Conservation (phyloP, 2,113 vertebrate genomes). For the Sterrhoptilus dennistouni region DNA sequence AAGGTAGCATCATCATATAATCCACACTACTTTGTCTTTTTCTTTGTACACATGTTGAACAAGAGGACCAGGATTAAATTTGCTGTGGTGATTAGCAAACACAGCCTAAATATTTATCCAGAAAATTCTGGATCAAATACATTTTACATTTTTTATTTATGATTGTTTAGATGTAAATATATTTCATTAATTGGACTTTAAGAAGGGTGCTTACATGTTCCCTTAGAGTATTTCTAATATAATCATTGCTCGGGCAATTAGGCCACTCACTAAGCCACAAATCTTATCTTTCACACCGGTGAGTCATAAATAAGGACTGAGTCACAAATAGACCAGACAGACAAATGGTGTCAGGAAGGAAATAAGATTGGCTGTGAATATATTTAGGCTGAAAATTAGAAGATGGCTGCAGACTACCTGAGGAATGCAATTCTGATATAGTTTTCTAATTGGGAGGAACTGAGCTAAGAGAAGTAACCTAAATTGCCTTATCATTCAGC, state of each 20-base stretch:
- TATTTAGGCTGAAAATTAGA: conserved; percentile 39
- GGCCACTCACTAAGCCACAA: conserved; percentile 52
- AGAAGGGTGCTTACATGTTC: conserved; percentile 11
- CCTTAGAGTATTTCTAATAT: conserved; percentile 24
- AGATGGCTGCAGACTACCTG: conserved; percentile 19
- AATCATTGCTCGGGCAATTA: conserved; percentile 40
- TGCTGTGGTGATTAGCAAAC: background rate
- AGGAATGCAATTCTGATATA: background rate
- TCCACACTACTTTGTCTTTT: background rate
- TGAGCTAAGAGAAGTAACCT: background rate
- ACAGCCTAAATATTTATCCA: conserved; percentile 12
- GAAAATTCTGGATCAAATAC: background rate
- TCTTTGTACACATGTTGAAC: background rate
- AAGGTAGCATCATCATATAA: background rate
- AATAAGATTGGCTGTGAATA: conserved; percentile 39
- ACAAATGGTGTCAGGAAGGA: conserved; percentile 56
- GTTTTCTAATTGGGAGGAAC: background rate
- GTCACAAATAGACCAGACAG: conserved; percentile 59
- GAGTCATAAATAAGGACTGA: conserved; percentile 60
- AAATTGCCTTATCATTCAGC: background rate
- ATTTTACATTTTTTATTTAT: background rate
- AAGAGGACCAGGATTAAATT: conserved; percentile 3
- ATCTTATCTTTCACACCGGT: conserved; percentile 59
- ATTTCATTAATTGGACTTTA: conserved; percentile 31
- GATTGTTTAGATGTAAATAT: conserved; percentile 26